Base-by-base conservation (phyloP, 2,888 invertebrate genomes). In the Oligia latruncula region DNA sequence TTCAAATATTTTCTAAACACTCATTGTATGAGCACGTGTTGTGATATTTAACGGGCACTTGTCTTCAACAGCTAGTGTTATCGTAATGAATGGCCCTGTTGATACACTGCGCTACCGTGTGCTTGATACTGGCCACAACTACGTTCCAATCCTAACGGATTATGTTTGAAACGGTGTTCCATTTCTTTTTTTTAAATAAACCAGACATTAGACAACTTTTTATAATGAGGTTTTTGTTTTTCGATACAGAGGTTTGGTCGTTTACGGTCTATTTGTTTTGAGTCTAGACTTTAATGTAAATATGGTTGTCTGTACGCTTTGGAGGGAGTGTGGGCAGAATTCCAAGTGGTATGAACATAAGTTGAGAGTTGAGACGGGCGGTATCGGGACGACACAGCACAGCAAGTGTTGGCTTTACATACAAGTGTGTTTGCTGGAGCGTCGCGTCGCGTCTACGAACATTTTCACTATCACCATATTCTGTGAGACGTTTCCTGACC, bases 1-100 rank as follows among this genome's bases (percentile, higher is more conserved):
- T 90, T 92, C 87, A 90, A 92, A 92, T 93, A 93, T 93, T 92
- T 89, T 90, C 91, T 89, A 93, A 93, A 92, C 91, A 91, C 87
- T 90, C 88, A 89, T 92, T 90, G 91, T 91, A 78, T 78, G 82
- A 89, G 89, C 88, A 90, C 90, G 90, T 88, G 91, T 88, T 80
- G 86, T 88, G 88, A 87, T 83, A 81, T 85, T 82, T 87, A 88
- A 87, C 85, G 83, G 85, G 82, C 89, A 92, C 92, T 92, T 90
- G 92, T 90, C 90, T 92, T 87, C 81, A 89, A 89, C 83, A 83
- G 89, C 81, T 76, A 82, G 84, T 86, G 85, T 87, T 87, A 88
- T 88, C 88, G 87, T 90, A 85, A 89, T 91, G 90, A 91, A 92
- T 91, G 91, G 88, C 87, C 71, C 70, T 90, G 90, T 91, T 91